phyloP scores from a whole-genome alignment of 2,797 vertebrate genomes.

The Eutrigla gurnardus region DNA sequence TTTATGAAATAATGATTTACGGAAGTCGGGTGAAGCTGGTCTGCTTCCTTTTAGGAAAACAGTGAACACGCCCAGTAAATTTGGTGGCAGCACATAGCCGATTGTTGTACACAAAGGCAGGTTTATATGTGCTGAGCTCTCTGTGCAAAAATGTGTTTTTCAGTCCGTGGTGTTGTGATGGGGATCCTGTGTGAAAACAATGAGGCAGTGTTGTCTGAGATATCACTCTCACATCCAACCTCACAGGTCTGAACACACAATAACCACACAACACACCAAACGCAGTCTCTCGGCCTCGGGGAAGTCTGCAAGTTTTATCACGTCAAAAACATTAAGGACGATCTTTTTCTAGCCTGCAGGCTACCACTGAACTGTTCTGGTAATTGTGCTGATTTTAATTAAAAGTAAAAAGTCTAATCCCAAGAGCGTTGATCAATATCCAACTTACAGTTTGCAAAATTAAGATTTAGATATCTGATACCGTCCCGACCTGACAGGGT shows the following conservation, averaged over 20 bases:
- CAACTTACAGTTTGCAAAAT: background rate
- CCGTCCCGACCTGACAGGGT: background rate
- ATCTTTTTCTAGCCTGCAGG: background rate
- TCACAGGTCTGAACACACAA: constrained; percentile 39
- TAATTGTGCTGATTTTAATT: background rate
- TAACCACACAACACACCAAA: constrained; percentile 29
- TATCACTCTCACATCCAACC: constrained; percentile 54
- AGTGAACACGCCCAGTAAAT: constrained; percentile 2
- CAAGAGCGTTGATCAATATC: background rate
- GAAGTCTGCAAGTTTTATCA: background rate
- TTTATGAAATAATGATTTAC: constrained; percentile 4
- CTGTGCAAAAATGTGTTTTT: constrained; percentile 64
- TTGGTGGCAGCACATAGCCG: constrained; percentile 16
- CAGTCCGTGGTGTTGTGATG: constrained; percentile 49
- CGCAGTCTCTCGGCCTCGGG: background rate
- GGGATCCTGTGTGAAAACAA: constrained; percentile 65
- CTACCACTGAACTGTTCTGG: background rate
- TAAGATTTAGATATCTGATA: background rate
- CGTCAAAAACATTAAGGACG: background rate
- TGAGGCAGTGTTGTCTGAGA: constrained; percentile 66
- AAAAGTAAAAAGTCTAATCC: background rate
- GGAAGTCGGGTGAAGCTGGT: constrained; percentile 16
- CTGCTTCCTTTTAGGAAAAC: constrained; percentile 19
- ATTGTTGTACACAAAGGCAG: constrained; percentile 50
- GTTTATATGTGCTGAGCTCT: constrained; percentile 38